Conservation (phyloP, 1,140 invertebrate species). For the Trinorchestia longiramus region DNA sequence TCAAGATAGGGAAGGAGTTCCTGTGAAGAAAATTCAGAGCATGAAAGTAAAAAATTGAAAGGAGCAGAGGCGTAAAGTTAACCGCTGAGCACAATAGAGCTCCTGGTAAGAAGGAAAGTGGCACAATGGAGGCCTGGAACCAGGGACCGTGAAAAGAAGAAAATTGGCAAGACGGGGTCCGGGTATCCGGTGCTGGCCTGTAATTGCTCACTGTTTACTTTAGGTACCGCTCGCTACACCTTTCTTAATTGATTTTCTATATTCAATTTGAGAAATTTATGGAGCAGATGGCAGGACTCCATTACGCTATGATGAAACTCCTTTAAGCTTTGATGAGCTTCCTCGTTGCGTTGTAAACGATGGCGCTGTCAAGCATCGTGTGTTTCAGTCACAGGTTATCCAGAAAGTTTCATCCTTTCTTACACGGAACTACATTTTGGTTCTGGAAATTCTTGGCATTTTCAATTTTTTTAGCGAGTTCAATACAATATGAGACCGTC, state of each 20-base stretch:
- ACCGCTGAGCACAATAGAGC: conserved; percentile 44
- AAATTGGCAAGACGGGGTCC: conserved; percentile 29
- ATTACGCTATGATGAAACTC: conserved; percentile 48
- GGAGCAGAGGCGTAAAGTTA: conserved; percentile 46
- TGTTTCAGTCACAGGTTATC: neutral
- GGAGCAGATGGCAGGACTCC: conserved; percentile 32
- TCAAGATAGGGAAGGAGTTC: conserved; percentile 31
- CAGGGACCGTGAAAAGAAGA: conserved; percentile 49
- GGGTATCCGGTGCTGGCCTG: neutral
- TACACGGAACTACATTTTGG: neutral
- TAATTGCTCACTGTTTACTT: conserved; percentile 50
- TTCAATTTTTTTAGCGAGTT: neutral
- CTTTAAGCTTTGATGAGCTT: neutral
- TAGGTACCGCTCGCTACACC: conserved; percentile 10
- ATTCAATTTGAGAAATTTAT: conserved; percentile 53
- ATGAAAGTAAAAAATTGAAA: conserved; percentile 53
- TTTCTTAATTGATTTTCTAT: conserved; percentile 54
- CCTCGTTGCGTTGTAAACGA: neutral
- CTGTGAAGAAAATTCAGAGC: conserved; percentile 36
- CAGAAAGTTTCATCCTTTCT: neutral
- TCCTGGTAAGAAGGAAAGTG: conserved; percentile 52
- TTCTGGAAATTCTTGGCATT: neutral
- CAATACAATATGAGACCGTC: no score
- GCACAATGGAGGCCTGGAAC: conserved; percentile 22
- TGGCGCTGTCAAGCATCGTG: neutral